phyloP scores from a whole-genome alignment of 2,888 invertebrate species.

The Cerastoderma edule region DNA sequence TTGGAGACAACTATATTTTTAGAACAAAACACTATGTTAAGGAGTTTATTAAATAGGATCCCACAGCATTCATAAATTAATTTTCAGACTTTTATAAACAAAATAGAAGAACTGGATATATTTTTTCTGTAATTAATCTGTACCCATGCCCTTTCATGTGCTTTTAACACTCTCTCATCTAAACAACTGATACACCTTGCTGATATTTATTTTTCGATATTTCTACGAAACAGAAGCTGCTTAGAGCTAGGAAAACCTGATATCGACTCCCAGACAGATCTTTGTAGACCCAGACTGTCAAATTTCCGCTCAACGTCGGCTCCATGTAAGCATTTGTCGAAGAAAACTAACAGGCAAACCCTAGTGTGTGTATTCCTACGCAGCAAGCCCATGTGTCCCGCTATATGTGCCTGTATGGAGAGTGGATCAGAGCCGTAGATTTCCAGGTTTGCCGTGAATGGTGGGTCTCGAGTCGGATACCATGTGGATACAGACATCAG shows the following conservation, averaged over 20 bases:
- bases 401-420: not conserved
- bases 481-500: not conserved
- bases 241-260: not conserved
- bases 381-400: not conserved
- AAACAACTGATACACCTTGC: too few species aligned
- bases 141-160: too few species aligned
- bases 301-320: not conserved
- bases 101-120: too few species aligned
- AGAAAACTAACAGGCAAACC: not conserved
- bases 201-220: not conserved
- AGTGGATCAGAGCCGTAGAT: not conserved
- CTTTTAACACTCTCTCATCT: too few species aligned
- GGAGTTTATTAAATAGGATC: too few species aligned
- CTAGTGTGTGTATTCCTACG: not conserved
- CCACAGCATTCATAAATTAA: too few species aligned
- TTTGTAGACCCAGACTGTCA: not conserved
- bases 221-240: not conserved
- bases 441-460: not conserved
- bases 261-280: not conserved
- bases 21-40: too few species aligned
- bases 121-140: too few species aligned
- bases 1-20: too few species aligned
- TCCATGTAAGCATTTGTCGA: not conserved
- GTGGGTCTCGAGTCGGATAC: not conserved
- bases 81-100: too few species aligned